Evolutionary conservation across 2,888 invertebrate species (phyloP).

Genomic region (Liodrosophila aerea): DNA sequence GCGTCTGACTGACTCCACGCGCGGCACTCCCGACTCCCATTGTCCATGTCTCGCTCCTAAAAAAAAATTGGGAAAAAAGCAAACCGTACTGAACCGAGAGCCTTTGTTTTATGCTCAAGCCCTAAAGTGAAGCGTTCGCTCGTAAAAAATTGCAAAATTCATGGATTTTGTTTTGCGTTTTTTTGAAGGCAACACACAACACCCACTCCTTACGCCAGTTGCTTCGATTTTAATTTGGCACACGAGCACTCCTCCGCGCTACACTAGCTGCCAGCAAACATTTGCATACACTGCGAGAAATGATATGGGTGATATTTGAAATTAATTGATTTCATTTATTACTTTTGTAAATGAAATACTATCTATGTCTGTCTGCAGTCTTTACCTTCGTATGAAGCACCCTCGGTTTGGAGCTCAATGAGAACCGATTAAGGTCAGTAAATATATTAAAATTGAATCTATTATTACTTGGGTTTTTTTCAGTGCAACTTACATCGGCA

Average conservation of each 20-base stretch:
- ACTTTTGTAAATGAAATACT: no score
- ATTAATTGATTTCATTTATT: no score
- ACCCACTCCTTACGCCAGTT: constrained; percentile 1
- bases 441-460: no score
- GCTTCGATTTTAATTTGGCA: constrained; percentile 58
- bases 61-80: constrained; percentile 1
- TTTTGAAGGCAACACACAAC: background rate
- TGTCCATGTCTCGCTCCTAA: constrained; percentile 13
- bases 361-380: no score
- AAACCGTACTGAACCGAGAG: constrained; percentile 10
- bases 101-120: constrained; percentile 68
- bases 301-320: no score
- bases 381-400: no score
- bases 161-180: constrained; percentile 54
- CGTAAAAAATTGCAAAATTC: constrained; percentile 69
- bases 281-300: background rate
- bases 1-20: constrained; percentile 37
- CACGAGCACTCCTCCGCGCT: constrained; percentile 23
- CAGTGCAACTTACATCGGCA: constrained; percentile 86
- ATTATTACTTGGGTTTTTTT: no score
- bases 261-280: background rate
- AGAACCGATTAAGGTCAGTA: no score
- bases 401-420: no score
- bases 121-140: constrained; percentile 54
- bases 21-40: background rate